Conservation (phyloP, 2,797 vertebrate genomes). For the Picus viridis region DNA sequence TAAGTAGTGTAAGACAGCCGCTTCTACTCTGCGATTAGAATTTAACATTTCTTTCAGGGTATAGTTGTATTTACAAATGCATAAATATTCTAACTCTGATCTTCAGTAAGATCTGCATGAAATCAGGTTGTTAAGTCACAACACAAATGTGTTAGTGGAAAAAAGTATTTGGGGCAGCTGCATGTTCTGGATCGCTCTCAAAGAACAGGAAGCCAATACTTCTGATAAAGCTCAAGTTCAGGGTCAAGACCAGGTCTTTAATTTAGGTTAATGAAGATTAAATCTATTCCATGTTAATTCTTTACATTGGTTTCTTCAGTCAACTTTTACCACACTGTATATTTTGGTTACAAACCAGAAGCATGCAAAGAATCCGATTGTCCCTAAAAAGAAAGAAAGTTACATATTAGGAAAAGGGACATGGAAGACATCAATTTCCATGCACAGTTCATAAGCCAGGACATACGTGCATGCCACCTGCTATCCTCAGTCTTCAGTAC, state of each 20-base stretch:
- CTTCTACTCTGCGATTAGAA: constrained; percentile 71
- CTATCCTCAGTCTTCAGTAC: not conserved
- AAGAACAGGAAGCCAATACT: constrained; percentile 78
- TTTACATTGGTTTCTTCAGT: constrained; percentile 80
- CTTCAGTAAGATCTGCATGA: constrained; percentile 68
- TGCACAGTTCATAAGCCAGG: not conserved
- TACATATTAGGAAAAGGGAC: not conserved
- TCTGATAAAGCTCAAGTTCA: constrained; percentile 78
- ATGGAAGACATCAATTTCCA: not conserved
- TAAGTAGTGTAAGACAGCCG: constrained; percentile 67
- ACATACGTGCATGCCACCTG: accelerated
- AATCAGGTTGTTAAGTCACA: constrained; percentile 78
- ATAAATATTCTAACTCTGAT: constrained; percentile 78
- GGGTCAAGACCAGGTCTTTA: constrained; percentile 71
- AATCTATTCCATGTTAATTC: constrained; percentile 72
- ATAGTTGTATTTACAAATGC: constrained; percentile 84
- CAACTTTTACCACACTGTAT: constrained; percentile 99
- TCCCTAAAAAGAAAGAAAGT: constrained; percentile 80
- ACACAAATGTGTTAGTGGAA: constrained; percentile 79
- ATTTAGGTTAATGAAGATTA: constrained; percentile 69
- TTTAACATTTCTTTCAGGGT: constrained; percentile 69
- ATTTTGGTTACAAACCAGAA: constrained; percentile 99
- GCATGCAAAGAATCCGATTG: constrained; percentile 98
- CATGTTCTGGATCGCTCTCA: constrained; percentile 67
- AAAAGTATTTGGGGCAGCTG: constrained; percentile 45